Base-by-base conservation (phyloP, 2,797 vertebrate species). In the Sternotherus odoratus region DNA sequence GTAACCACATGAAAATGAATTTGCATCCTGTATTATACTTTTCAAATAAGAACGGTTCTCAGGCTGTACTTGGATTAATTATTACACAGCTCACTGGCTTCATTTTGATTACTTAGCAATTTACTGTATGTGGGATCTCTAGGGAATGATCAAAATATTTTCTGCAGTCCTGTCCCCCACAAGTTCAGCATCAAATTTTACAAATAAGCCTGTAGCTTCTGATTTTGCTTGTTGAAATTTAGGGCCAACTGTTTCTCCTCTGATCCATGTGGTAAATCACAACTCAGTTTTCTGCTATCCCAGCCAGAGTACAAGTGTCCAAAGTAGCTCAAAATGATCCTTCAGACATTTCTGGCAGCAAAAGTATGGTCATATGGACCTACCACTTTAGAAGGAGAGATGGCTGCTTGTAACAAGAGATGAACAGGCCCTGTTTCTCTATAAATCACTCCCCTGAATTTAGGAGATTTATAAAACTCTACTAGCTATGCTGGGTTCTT, bases 81-180 rank as follows among this genome's bases (percentile, higher is more conserved):
- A 87, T 96, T 89, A 74, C 89, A 66, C 87, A 86, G 26, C 94
- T 95, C 92, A 7, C 80, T 83, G 24, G 63, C 46, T 91, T 79
- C 60, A 9, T 48, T 74, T 69, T 87, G 86, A 12, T 77, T 33
- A 49, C 26, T 30, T 12, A 57, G 50, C 46, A 79, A 54, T 88
- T 91, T 72, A n/a, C 83, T 85, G 39, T 5, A 88, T 46, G 2
- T 8, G 78, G 82, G 23, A 36, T 92, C 77, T 93, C 39, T 66
- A 69, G 77, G 82, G 39, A 86, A 28, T 0, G 4, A 51, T 2
- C 39, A 1, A 87, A 95, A 87, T n/a, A 57, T 66, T 77, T 91
- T 5, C 2, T 0, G 30, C 50, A 23, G n/a, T 13, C 7, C 23
- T 6, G 4, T 66, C 54, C 81, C n/a, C 1, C 56, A n/a, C n/a